These are phyloP conservation scores for Coelinius sp. DNA, from an alignment of 2,888 invertebrate species.

Conservation along the genomic window DNA sequence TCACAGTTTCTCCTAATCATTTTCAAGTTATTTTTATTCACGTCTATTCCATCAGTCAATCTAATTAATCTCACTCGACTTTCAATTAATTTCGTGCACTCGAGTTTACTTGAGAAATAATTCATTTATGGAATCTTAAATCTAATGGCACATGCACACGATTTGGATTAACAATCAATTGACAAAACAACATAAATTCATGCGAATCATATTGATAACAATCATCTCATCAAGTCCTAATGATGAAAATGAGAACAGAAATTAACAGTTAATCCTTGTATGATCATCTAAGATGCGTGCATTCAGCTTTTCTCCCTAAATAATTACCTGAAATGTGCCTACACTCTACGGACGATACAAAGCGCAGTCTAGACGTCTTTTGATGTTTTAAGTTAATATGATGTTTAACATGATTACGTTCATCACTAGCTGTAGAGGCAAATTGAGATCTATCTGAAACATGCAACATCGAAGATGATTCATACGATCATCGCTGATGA, in stretches of 20 bases:
- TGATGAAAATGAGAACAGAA: too few relatives aligned
- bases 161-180: background rate
- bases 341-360: constrained; percentile 86
- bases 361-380: constrained; percentile 82
- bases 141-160: background rate
- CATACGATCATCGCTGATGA: constrained; percentile 44
- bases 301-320: constrained; percentile 41
- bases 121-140: background rate
- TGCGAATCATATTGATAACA: too few relatives aligned
- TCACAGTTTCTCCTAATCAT: constrained; percentile 80
- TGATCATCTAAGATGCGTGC: constrained; percentile 3
- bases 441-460: constrained; percentile 76
- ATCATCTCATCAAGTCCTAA: too few relatives aligned
- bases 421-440: constrained; percentile 73
- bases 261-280: too few relatives aligned
- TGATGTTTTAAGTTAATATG: constrained; percentile 71
- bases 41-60: background rate
- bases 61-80: background rate
- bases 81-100: constrained; percentile 1
- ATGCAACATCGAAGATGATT: constrained; percentile 68
- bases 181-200: too few relatives aligned
- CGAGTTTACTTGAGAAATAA: background rate
- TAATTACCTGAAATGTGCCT: constrained; percentile 82
- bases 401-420: constrained; percentile 71
- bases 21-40: background rate